These are phyloP conservation scores for Zaprionus kolodkinae DNA, from an alignment of 1,140 invertebrate genomes.

Conservation along the genomic window DNA sequence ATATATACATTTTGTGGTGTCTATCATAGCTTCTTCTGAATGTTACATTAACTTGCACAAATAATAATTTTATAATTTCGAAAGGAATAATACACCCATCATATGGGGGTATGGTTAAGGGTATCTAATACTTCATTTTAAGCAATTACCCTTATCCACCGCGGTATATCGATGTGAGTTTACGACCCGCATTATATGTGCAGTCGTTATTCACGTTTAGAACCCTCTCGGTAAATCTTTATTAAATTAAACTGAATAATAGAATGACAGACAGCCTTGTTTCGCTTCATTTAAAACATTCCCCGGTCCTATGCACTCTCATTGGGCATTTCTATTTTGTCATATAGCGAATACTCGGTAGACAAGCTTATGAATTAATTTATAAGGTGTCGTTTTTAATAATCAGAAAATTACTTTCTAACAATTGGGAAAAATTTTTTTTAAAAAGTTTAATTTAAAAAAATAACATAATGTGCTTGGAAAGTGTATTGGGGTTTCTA, in stretches of 20 bases:
- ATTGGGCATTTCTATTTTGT: not conserved
- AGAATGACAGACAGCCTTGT: constrained; percentile 49
- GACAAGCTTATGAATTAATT: too few species aligned
- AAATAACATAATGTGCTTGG: not conserved
- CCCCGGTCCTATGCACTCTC: constrained; percentile 18
- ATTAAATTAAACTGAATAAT: constrained; percentile 79
- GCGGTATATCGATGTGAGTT: not conserved
- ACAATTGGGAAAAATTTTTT: too few species aligned
- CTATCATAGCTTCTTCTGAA: too few species aligned
- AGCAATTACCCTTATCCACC: not conserved
- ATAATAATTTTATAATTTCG: too few species aligned
- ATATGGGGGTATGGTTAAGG: too few species aligned
- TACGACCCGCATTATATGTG: not conserved
- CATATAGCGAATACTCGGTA: not conserved
- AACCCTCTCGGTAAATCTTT: constrained; percentile 72
- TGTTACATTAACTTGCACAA: too few species aligned
- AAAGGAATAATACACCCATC: too few species aligned
- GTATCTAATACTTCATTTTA: not conserved
- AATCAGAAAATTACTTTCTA: too few species aligned
- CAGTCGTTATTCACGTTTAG: constrained; percentile 9
- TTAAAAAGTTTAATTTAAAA: not conserved
- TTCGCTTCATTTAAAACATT: constrained; percentile 51
- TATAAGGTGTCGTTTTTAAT: too few species aligned
- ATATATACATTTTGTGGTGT: too few species aligned
- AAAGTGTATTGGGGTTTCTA: not conserved